Evolutionary conservation across 2,888 invertebrate genomes (phyloP), one percentile per base, ranked within the genome.

Genomic region (Thymelicus acteon): DNA sequence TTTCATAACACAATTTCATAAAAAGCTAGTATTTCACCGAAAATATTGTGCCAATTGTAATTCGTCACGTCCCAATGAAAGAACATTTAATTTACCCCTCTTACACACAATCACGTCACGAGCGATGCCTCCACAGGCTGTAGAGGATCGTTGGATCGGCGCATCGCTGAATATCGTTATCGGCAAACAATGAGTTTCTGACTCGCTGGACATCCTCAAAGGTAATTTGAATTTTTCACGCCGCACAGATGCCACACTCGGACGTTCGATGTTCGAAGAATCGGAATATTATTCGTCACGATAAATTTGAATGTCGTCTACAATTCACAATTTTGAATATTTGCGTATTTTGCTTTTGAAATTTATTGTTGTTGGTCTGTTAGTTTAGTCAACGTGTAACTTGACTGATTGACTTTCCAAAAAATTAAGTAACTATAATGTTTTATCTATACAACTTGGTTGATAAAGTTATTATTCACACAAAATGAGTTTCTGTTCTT

Each of bases 181-280:
- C 93, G 84, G 47, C 85, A 81, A 91, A 93, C 93, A 93, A 93
- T 92, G 91, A 88, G 81, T 91, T 93, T 92, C 92, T 92, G 92
- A 87, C 88, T 92, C 76, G 80, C 75, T 80, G 80, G 75, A 75
- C 79, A 80, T 80, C 78, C 77, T 79, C 79, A 76, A 78, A 78
- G 75, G 78, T 76, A 77, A 79, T 77, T 76, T 77, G 77, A 76
- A 79, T 80, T 80, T 79, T 80, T 80, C 80, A 80, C 74, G 75
- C 37, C 57, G 47, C 62, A 44, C 52, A 48, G 40, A 5, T 47
- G 63, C 63, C 69, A 73, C 74, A 48, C 62, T 62, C 61, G 31
- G 47, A 37, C 48, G 15, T 49, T 8, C 31, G 12, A 7, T 57
- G 57, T 57, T 57, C 57, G 31, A 57, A 57, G 57, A 57, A 57